Evolutionary conservation across 2,888 invertebrate species (phyloP), one percentile per base, ranked within the genome.

Genomic region (Heliconius hortense): DNA sequence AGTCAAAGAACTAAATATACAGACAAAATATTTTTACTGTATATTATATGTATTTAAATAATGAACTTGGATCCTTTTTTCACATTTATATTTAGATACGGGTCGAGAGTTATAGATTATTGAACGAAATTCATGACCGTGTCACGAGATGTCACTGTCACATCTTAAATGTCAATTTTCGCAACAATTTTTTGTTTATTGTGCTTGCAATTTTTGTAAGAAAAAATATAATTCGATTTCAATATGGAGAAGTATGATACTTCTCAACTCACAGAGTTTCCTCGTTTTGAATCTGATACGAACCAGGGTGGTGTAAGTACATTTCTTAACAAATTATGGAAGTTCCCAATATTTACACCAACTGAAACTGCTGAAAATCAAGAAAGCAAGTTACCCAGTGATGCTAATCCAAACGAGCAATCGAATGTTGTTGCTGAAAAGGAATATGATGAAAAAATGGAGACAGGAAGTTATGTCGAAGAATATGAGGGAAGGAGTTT

Each of bases 291-390:
- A 87, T 95, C 96, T 0, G 97, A 97, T 84, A 95, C 96, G 39
- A 96, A 95, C 80, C 96, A 96, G 82, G 96, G 96, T 81, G 96
- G 96, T 28, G 96, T 97, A 39, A 95, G 96, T 15, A 96, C 96
- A 66, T 95, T 96, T 80, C 95, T 97, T 81, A 96, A 96, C 28
- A 96, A 96, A 87, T 94, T 97, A 80, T 97, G 97, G 90, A 96
- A 95, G 84, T 94, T 96, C 81, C 95, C 94, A n/a, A 95, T 95
- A 87, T 95, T 95, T 94, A 91, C 94, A 78, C 90, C 90, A 1
- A 88, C 82, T 81, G 91, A 91, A 74, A 85, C 87, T 53, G 80
- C 79, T 67, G 90, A 89, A 56, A 85, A 79, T 79, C 79, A 80
- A 71, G 88, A 87, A 80, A 86, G 81, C 70, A 90, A 86, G 80